Base-by-base conservation (phyloP, 1,140 invertebrate species). In the Thrips palmi region DNA sequence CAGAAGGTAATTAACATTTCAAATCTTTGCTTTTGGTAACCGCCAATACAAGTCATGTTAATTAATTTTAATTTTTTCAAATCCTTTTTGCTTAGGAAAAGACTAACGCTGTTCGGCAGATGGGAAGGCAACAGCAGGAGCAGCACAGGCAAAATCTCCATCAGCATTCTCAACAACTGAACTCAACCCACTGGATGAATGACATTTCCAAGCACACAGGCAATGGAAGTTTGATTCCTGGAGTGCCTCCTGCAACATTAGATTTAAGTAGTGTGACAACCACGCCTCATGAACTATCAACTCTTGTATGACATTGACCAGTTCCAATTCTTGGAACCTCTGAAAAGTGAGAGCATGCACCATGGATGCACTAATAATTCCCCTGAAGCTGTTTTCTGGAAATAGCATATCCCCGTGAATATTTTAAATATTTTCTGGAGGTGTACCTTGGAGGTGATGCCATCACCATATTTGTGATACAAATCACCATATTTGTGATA, bases 211-310 rank as follows among this genome's bases (percentile, higher is more conserved):
- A 17, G 27, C 47, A 22, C 57, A 68, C 25, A 70, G 41, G 62
- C 62, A 17, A 65, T 33, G 70, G 70, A 10, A 72, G 70, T 39
- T 58, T 72, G 1, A 73, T 70, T 48, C 71, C 71, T 0, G 64
- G 68, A 5, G 67, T 71, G 11, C 54, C 52, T n/a, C 41, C 52
- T 3, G 64, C 69, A 0, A 71, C 67, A 15, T 52, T 76, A 18
- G 74, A 76, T 43, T 58, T 77, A 38, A 76, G 72, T 46, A 73
- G 69, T 47, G 68, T 72, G 4, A 65, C 68, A 19, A 70, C 62
- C 3, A 68, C 68, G 4, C 65, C 71, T 14, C 74, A 76, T 41
- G 74, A 77, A 53, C 56, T 77, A 18, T 76, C 72, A 2, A 77
- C 74, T 8, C 58, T 77, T 38, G 74, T 72, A 22, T 71, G 52